A percentile compares a stretch with the other conserved stretches of the same genome.
Evolutionary conservation across 2,113 vertebrate species (phyloP).

Genomic region (Plecturocebus donacophilus): DNA sequence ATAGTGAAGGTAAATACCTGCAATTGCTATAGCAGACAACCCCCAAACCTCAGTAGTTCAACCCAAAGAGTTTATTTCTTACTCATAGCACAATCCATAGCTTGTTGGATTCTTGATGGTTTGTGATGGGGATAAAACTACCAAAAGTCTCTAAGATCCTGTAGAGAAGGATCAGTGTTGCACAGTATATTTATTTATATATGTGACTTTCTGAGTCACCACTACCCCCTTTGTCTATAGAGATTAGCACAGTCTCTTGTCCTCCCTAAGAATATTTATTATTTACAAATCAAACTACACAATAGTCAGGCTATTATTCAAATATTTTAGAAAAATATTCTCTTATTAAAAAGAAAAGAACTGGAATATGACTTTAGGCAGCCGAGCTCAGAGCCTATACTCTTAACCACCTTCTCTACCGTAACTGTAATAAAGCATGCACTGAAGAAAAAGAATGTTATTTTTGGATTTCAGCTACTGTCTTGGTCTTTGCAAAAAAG

Average conservation of each 20-base stretch:
- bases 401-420: background rate
- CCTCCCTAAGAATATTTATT: constrained; percentile 22
- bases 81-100: constrained; percentile 7
- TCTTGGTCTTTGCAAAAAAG: constrained; percentile 49
- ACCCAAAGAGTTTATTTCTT: background rate
- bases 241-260: background rate
- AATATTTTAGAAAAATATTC: background rate
- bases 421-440: background rate
- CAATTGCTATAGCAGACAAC: background rate
- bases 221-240: background rate
- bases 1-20: background rate
- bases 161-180: background rate
- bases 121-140: constrained; percentile 37
- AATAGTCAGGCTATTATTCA: background rate
- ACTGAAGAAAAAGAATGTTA: background rate
- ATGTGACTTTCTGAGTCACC: background rate
- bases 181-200: background rate
- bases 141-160: background rate
- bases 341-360: background rate
- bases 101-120: background rate
- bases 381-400: background rate
- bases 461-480: constrained; percentile 33
- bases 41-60: background rate
- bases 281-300: background rate
- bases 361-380: background rate